Conservation (phyloP, 2,797 vertebrate species). For the Eutrigla gurnardus region DNA sequence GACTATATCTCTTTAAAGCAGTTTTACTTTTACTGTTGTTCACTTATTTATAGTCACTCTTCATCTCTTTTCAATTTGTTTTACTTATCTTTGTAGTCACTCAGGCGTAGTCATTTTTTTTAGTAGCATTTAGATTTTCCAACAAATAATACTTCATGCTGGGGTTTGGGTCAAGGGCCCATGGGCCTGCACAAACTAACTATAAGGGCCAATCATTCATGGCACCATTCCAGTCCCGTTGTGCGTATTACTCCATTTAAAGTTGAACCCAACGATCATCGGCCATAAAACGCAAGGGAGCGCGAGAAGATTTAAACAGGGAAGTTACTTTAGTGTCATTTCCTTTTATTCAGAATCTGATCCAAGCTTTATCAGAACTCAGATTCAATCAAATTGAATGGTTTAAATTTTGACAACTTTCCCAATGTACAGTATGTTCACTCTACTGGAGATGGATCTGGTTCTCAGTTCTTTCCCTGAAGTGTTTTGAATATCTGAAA, state of each 20-base stretch:
- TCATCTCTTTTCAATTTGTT: neutral
- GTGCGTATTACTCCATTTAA: neutral
- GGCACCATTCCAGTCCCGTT: neutral
- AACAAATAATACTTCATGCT: neutral
- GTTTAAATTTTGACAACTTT: neutral
- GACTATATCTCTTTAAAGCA: neutral
- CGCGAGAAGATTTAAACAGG: neutral
- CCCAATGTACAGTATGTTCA: neutral
- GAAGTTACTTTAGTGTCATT: slow-evolving; percentile 1
- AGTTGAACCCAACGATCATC: neutral
- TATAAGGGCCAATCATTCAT: neutral
- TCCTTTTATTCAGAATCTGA: slow-evolving; percentile 25
- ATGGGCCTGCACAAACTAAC: neutral
- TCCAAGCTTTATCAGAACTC: slow-evolving; percentile 13
- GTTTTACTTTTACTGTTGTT: neutral
- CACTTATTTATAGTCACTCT: neutral
- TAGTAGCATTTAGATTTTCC: neutral
- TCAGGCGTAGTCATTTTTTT: neutral
- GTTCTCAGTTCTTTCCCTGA: slow-evolving; percentile 19
- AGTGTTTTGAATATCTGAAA: slow-evolving; percentile 14
- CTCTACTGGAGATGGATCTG: neutral
- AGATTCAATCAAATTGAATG: neutral
- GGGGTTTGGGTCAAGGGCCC: neutral
- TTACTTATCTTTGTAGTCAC: neutral
- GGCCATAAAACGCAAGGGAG: neutral